Evolutionary conservation across 1,140 invertebrate species (phyloP).

Genomic region (Drosophila nigromelanica): DNA sequence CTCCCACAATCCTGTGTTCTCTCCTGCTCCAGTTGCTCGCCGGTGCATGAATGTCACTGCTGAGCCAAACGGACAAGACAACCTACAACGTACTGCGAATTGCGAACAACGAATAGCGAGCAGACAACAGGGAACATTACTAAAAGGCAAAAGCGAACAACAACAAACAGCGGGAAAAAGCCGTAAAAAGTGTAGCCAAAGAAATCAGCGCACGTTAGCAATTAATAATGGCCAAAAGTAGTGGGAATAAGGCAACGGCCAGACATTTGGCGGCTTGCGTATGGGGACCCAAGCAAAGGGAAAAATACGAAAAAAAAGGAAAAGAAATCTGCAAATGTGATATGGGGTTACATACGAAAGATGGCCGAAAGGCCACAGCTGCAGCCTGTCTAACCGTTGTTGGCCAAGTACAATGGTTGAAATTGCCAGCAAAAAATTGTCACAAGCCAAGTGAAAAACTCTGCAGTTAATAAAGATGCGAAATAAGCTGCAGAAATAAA

Average conservation of each 20-base stretch:
- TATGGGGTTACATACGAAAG: constrained; percentile 33
- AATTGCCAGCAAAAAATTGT: constrained; percentile 6
- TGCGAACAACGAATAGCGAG: constrained; percentile 9
- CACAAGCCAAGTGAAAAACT: not conserved
- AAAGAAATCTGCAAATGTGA: constrained; percentile 37
- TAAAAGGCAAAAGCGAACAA: constrained; percentile 40
- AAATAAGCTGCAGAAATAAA: not conserved
- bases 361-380: constrained; percentile 33
- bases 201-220: constrained; percentile 79
- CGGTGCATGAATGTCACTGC: constrained; percentile 77
- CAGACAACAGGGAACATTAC: constrained; percentile 37
- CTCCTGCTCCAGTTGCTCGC: constrained; percentile 50
- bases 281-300: constrained; percentile 49
- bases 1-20: not conserved
- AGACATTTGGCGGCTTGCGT: constrained; percentile 64
- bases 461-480: not conserved
- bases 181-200: constrained; percentile 65
- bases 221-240: constrained; percentile 75
- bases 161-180: constrained; percentile 51
- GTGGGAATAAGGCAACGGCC: constrained; percentile 43
- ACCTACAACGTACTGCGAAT: constrained; percentile 12
- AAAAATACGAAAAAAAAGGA: constrained; percentile 19
- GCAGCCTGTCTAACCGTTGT: constrained; percentile 33
- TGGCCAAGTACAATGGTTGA: not conserved
- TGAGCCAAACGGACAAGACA: constrained; percentile 70